These are phyloP conservation scores for Cygnus atratus DNA, from an alignment of 2,113 vertebrate genomes.

Conservation along the genomic window DNA sequence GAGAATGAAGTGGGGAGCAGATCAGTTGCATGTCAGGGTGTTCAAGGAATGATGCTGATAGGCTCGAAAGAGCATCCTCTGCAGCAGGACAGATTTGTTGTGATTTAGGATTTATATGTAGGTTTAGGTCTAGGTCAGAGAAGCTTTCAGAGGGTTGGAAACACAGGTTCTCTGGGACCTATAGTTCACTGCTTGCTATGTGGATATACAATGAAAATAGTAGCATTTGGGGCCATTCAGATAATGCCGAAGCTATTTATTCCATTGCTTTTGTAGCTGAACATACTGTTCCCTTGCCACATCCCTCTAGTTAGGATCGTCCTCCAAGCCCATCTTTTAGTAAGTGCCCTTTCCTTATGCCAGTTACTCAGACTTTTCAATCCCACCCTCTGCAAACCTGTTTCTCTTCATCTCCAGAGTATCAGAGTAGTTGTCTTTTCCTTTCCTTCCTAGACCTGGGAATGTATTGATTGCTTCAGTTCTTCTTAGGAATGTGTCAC, in stretches of 20 bases:
- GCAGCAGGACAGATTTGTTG: not conserved
- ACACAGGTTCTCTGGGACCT: not conserved
- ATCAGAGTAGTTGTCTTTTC: not conserved
- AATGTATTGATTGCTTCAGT: not conserved
- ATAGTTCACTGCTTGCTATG: not conserved
- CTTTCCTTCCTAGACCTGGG: not conserved
- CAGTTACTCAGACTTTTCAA: not conserved
- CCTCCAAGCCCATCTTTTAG: not conserved
- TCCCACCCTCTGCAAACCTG: not conserved
- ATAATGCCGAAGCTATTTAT: not conserved
- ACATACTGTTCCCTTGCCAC: not conserved
- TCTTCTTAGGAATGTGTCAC: accelerated
- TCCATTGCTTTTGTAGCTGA: not conserved
- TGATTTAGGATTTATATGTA: slow-evolving; percentile 9
- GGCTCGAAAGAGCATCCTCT: slow-evolving; percentile 18
- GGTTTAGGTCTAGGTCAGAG: not conserved
- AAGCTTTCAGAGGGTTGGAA: not conserved
- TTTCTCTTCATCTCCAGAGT: not conserved
- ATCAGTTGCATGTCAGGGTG: not conserved
- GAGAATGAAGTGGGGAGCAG: not conserved
- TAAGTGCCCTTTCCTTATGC: not conserved
- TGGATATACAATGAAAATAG: not conserved
- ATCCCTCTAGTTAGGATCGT: not conserved
- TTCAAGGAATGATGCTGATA: not conserved
- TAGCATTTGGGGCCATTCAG: not conserved